Percentiles rank a stretch among this genome's conserved stretches.
Evolutionary conservation across 2,113 vertebrate genomes (phyloP).

Genomic region (Marcusenius ussheri): DNA sequence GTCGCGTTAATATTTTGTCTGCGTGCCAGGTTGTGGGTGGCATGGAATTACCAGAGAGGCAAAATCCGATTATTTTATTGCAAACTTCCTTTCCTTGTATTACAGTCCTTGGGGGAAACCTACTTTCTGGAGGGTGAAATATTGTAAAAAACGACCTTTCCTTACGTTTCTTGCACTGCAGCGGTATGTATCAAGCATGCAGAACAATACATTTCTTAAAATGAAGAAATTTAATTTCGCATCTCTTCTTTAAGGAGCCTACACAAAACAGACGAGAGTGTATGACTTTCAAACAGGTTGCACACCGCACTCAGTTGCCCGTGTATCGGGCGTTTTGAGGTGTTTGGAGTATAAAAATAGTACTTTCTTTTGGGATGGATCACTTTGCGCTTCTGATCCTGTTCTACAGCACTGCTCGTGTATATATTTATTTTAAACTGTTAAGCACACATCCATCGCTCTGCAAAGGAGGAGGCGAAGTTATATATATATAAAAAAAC

Average conservation of each 20-base stretch:
- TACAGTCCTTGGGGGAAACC: background rate
- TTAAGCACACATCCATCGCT: constrained; percentile 10
- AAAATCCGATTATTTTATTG: background rate
- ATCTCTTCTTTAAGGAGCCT: background rate
- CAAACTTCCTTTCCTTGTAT: background rate
- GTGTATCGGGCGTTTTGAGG: background rate
- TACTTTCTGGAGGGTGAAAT: background rate
- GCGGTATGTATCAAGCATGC: background rate
- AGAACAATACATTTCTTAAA: background rate
- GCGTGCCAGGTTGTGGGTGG: background rate
- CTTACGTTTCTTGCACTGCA: background rate
- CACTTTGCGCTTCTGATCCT: background rate
- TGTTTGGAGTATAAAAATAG: background rate
- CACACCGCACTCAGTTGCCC: background rate
- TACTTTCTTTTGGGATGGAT: background rate
- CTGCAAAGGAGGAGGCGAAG: background rate
- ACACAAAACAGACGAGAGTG: background rate
- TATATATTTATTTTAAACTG: constrained; percentile 2
- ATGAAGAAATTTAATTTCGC: background rate
- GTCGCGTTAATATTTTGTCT: background rate
- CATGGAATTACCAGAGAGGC: background rate
- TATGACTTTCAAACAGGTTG: background rate
- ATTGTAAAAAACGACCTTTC: background rate
- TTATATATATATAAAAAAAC: background rate
- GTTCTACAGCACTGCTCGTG: background rate